Evolutionary conservation across 2,797 vertebrate species (phyloP).

Genomic region (Micropoecilia bifurca): DNA sequence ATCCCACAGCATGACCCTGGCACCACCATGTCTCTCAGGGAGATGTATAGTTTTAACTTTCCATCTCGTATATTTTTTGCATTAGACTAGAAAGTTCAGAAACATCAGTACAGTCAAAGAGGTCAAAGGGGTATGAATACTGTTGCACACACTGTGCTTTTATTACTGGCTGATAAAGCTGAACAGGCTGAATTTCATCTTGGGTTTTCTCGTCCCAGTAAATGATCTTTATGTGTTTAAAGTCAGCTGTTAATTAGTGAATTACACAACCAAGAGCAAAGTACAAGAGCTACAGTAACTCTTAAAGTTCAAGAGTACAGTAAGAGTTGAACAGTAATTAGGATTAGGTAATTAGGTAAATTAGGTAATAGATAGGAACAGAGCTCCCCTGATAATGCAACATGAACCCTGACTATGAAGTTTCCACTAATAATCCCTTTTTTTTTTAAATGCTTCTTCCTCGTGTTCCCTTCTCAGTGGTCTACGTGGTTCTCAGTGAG

Average conservation of each 20-base stretch:
- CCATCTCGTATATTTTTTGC: neutral
- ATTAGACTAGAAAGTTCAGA: neutral
- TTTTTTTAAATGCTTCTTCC: neutral
- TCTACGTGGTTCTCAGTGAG: constrained; percentile 93
- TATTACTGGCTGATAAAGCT: neutral
- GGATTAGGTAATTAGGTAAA: neutral
- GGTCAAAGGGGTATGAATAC: neutral
- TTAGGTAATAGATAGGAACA: neutral
- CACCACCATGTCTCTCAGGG: neutral
- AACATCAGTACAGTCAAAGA: neutral
- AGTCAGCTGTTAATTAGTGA: neutral
- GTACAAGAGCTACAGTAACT: constrained; percentile 19
- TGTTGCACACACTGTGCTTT: neutral
- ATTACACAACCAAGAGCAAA: constrained; percentile 15
- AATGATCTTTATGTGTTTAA: neutral
- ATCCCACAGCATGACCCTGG: neutral
- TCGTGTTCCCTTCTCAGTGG: constrained; percentile 81
- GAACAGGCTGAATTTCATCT: neutral
- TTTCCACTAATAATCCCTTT: neutral
- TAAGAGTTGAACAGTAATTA: constrained; percentile 7
- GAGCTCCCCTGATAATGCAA: constrained; percentile 7
- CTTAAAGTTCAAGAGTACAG: constrained; percentile 29
- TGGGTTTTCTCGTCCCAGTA: neutral
- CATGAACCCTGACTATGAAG: constrained; percentile 5
- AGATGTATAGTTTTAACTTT: neutral